Evolutionary conservation across 2,797 vertebrate genomes (phyloP), one percentile per base, ranked within the genome.

Genomic region (Sebastes baramenuke): DNA sequence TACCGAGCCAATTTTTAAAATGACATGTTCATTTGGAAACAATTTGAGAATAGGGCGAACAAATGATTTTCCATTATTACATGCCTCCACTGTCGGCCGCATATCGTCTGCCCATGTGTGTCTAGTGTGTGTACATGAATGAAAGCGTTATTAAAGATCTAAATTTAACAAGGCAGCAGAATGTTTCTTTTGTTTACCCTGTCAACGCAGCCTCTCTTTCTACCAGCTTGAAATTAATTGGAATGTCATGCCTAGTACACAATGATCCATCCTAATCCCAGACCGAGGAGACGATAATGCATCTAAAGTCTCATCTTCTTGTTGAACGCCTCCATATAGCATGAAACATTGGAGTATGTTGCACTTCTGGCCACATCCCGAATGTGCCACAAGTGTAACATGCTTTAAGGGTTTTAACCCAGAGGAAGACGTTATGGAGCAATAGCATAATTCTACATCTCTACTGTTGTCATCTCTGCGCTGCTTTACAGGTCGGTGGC

Each of bases 21-120:
- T 89, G 89, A 92, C 87, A 90, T 79, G 66, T 87, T 92, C 73
- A 89, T 92, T 89, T 85, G 67, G 46, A 85, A 92, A 77, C 70
- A 79, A 83, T 87, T 77, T 82, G 56, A 77, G 74, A 86, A 85
- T 22, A 72, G 52, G 65, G 59, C 1, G 27, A 87, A 90, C 55
- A 87, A 90, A 92, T 89, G 77, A 86, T 81, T 90, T 89, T 82
- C 77, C 74, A 89, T 93, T 71, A 88, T 62, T 77, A 84, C 86
- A 52, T 65, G 67, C 60, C 61, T 81, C 34, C 58, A 36, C 62
- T 71, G 77, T 65, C 72, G 34, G 67, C 67, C 75, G 69, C 75
- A 88, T 80, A 78, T 67, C 55, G 62, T 60, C 66, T 67, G 67
- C 27, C 73, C 34, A 22, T 78, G 83, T 82, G 74, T 75, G 72